Percentiles rank a stretch among this genome's conserved stretches.
Conservation (phyloP, 1,140 invertebrate species). For the Macrosteles quadrilineatus region DNA sequence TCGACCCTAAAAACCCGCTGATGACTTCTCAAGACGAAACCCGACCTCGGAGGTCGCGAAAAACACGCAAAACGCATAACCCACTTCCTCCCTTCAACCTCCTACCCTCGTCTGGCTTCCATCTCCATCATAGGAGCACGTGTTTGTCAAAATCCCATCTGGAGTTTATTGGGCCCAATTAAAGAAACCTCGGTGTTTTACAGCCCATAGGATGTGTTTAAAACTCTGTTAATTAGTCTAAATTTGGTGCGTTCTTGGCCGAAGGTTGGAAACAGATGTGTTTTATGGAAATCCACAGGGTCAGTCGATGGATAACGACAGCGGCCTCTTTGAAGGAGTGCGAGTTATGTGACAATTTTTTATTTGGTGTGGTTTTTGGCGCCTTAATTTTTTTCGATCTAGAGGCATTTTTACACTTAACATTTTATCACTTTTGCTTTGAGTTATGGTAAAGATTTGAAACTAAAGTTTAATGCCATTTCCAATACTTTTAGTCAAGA, state of each 20-base stretch:
- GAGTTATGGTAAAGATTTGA: too few relatives aligned
- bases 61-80: conserved; percentile 17
- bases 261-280: neutral
- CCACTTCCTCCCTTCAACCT: conserved; percentile 3
- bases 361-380: too few relatives aligned
- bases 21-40: neutral
- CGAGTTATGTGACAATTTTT: too few relatives aligned
- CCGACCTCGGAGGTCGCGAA: neutral
- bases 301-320: too few relatives aligned
- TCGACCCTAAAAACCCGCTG: too few relatives aligned
- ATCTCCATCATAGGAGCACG: neutral
- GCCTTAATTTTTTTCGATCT: too few relatives aligned
- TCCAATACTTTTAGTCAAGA: too few relatives aligned
- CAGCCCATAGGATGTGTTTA: neutral
- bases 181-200: conserved; percentile 7
- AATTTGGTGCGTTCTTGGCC: neutral
- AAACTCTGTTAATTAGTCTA: conserved; percentile 20
- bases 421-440: too few relatives aligned
- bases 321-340: too few relatives aligned
- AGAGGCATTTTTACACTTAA: too few relatives aligned
- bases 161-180: neutral
- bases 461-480: too few relatives aligned
- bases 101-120: too few relatives aligned
- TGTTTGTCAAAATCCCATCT: neutral
- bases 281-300: neutral